A percentile compares a stretch with the other conserved stretches of the same genome.
phyloP scores from a whole-genome alignment of 2,888 invertebrate genomes.

The Pyralis farinalis region DNA sequence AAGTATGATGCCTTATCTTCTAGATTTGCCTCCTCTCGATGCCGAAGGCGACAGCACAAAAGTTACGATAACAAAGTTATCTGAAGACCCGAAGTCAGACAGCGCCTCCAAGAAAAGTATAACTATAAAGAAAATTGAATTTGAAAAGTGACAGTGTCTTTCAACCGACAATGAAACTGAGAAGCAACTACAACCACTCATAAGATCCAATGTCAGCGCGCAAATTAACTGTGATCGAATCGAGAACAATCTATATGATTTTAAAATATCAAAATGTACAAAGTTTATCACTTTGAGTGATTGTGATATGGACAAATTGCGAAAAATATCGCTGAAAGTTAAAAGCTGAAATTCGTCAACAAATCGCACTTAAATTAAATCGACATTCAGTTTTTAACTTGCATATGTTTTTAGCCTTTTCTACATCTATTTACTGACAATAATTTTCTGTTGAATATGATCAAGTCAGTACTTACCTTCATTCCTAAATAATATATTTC shows the following conservation, averaged over 20 bases:
- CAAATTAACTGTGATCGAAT: constrained; percentile 50
- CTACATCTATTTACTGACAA: no score
- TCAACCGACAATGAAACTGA: constrained; percentile 19
- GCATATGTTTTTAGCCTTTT: no score
- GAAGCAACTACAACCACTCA: constrained; percentile 28
- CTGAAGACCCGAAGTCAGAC: constrained; percentile 19
- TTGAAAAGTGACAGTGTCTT: constrained; percentile 59
- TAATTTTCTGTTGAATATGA: no score
- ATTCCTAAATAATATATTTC: no score
- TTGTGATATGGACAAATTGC: constrained; percentile 42
- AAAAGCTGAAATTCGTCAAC: constrained; percentile 13
- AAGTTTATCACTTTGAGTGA: constrained; percentile 42
- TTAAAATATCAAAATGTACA: constrained; percentile 35
- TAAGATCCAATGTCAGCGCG: constrained; percentile 27
- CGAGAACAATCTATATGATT: constrained; percentile 41
- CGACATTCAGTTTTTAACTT: no score
- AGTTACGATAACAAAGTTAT: constrained; percentile 26
- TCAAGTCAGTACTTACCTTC: no score
- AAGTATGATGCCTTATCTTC: constrained; percentile 72
- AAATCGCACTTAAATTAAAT: no score
- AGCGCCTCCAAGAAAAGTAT: constrained; percentile 25
- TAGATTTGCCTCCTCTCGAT: constrained; percentile 61
- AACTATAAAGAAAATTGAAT: constrained; percentile 36
- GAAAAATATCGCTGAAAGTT: constrained; percentile 33
- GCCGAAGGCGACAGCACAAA: constrained; percentile 21